Base-by-base conservation (phyloP, 2,113 vertebrate species). In the Bothrops jararaca region DNA sequence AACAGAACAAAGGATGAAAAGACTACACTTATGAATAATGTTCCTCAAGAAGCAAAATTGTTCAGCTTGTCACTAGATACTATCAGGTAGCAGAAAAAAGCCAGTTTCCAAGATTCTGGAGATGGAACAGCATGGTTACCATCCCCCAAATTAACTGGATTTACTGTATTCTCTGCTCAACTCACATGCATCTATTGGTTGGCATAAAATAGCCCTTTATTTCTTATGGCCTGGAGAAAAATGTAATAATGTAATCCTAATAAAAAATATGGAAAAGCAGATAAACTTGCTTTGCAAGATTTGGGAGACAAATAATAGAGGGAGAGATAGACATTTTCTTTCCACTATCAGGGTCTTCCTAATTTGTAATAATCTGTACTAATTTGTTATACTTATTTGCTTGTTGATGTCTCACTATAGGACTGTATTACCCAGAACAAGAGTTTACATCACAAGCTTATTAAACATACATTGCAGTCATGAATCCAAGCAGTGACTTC, bases 401-500 rank as follows among this genome's bases (percentile, higher is more conserved):
- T 11, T 88, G 13, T 0, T 5, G 22, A n/a, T 26, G 69, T 74
- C 29, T 93, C 23, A 3, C 18, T 22, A 39, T 3, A n/a, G 10
- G 89, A 85, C 5, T 89, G 34, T 80, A 26, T 58, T n/a, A 23
- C 22, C 57, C 29, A 60, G 13, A 42, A 39, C 7, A 80, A 42
- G 7, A 80, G 34, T 80, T 80, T 80, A 42, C 7, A 80, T 23
- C n/a, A 45, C 45, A 24, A 56, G 0, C 12, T 53, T 39, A 92
- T 3, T 4, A 60, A 26, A 98, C 99, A 52, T 97, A 99, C 99
- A 8, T 97, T 97, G 92, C 98, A 98, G n/a, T 98, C 97, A 22
- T 95, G 97, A 92, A 99, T 98, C 99, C 99, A 99, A 12, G 96
- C 1, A 1, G 97, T 95, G 54, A 98, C 98, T 93, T 99, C 99